phyloP scores from a whole-genome alignment of 92 coral and sea anemone species.

The Diadumene lineata region DNA sequence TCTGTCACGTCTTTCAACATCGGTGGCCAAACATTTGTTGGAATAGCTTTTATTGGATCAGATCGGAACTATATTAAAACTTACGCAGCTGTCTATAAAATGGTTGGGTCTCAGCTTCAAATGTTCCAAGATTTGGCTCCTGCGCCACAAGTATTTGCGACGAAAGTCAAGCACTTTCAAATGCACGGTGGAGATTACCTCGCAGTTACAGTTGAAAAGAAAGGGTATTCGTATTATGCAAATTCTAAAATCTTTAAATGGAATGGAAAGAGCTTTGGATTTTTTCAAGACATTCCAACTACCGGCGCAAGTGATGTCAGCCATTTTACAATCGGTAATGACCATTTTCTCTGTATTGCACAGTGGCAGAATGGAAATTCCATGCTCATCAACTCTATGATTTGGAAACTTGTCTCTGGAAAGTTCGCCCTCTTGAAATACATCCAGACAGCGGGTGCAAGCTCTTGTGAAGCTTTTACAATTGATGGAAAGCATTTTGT shows the following conservation, averaged over 20 bases:
- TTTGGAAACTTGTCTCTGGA: neutral
- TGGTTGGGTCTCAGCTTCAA: neutral
- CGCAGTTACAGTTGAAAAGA: conserved; percentile 5
- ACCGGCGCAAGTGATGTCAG: neutral
- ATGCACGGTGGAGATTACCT: conserved; percentile 21
- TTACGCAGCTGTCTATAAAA: neutral
- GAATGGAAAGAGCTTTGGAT: conserved; percentile 2
- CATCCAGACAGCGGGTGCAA: conserved; percentile 8
- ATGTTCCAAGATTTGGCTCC: neutral
- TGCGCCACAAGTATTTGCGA: neutral
- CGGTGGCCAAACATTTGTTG: neutral
- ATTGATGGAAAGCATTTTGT: conserved; percentile 13
- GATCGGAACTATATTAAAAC: neutral
- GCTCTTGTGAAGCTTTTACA: conserved; percentile 17
- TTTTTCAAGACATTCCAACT: conserved; percentile 13
- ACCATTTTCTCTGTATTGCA: conserved; percentile 19
- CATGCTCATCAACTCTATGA: neutral
- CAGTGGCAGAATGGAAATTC: conserved; percentile 6
- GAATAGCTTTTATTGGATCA: neutral
- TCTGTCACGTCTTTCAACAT: conserved; percentile 18
- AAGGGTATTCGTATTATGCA: neutral
- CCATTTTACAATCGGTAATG: neutral
- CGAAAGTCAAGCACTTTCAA: neutral
- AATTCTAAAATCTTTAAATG: conserved; percentile 16
- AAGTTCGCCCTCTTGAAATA: neutral